phyloP scores from a whole-genome alignment of 2,113 vertebrate species.

The Andinoacara biseriatus region DNA sequence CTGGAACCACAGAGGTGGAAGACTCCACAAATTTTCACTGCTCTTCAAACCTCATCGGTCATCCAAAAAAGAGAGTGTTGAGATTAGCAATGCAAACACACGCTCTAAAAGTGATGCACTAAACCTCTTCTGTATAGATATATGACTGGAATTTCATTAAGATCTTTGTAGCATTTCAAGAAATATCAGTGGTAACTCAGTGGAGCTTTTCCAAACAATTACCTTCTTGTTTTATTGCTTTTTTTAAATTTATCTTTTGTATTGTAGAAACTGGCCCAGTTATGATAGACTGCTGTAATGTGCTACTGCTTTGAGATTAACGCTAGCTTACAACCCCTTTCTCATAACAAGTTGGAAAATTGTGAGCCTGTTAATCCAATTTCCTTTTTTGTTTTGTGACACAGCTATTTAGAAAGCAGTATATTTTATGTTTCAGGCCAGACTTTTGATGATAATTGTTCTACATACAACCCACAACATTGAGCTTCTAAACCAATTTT shows the following conservation, averaged over 20 bases:
- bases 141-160: neutral
- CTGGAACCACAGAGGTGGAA: neutral
- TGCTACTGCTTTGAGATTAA: neutral
- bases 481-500: neutral
- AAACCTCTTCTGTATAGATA: neutral
- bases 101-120: too few species aligned
- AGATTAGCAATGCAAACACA: neutral
- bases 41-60: neutral
- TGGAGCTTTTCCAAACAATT: neutral
- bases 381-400: neutral
- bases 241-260: neutral
- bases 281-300: neutral
- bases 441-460: neutral
- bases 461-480: neutral
- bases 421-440: neutral
- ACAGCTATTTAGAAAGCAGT: neutral
- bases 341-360: neutral
- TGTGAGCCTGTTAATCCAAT: neutral
- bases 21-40: neutral
- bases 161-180: neutral
- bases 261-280: neutral
- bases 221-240: neutral
- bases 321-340: neutral
- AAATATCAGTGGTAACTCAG: neutral
- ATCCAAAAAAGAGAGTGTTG: neutral